Evolutionary conservation across 2,797 vertebrate genomes (phyloP).

Genomic region (Cheirogaleus major): DNA sequence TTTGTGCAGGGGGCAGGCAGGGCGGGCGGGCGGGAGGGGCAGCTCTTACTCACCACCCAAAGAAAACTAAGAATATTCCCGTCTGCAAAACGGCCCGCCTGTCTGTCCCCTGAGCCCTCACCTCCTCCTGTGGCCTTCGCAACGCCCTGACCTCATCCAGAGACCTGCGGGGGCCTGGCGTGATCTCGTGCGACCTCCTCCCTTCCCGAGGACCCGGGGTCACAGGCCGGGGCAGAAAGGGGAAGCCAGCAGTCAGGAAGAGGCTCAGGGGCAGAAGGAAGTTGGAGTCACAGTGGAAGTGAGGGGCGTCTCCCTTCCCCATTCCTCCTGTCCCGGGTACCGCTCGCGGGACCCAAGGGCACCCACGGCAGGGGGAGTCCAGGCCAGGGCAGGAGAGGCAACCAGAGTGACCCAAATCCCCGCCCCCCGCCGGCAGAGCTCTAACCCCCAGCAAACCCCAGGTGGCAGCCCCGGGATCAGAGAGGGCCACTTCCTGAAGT

Average conservation of each 20-base stretch:
- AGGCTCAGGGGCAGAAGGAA: background rate
- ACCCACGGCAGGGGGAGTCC: background rate
- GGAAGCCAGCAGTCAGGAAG: background rate
- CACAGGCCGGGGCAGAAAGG: background rate
- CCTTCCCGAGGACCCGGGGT: background rate
- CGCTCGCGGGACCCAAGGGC: background rate
- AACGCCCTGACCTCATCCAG: slow-evolving; percentile 39
- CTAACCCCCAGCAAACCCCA: background rate
- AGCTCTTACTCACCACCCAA: slow-evolving; percentile 49
- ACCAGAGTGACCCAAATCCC: background rate
- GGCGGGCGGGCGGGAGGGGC: background rate
- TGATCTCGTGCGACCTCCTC: background rate
- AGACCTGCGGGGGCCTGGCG: background rate
- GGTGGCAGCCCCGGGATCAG: background rate
- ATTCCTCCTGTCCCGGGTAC: background rate
- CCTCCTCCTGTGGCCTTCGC: slow-evolving; percentile 8
- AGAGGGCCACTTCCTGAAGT: slow-evolving; percentile 16
- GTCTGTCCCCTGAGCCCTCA: background rate
- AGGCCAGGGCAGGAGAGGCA: background rate
- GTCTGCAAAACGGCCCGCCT: background rate
- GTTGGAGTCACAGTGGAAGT: background rate
- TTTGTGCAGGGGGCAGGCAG: slow-evolving; percentile 45
- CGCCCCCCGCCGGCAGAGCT: background rate
- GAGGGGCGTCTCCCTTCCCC: background rate
- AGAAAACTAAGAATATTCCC: slow-evolving; percentile 45